Percentiles rank a stretch among this genome's conserved stretches.
phyloP scores from a whole-genome alignment of 2,888 invertebrate genomes.

The Protonemura montana region DNA sequence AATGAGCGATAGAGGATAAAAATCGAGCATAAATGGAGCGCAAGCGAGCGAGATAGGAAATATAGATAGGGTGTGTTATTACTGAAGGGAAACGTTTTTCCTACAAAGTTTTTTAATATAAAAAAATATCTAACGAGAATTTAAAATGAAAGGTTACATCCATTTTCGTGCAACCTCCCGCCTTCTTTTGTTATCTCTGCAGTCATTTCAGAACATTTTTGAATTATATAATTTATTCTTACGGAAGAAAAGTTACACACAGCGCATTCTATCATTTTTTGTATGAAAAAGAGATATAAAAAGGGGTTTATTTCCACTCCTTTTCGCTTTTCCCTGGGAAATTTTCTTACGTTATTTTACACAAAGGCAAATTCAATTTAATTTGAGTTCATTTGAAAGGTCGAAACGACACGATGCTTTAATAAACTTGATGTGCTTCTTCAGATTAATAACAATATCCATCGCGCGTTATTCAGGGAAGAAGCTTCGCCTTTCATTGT shows the following conservation, averaged over 20 bases:
- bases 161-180: neutral
- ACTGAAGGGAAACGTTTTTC: neutral
- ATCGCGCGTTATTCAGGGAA: neutral
- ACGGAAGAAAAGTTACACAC: constrained; percentile 5
- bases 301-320: neutral
- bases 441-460: constrained; percentile 4
- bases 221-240: constrained; percentile 12
- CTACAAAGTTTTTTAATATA: constrained; percentile 7
- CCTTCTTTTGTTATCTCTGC: constrained; percentile 7
- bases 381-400: neutral
- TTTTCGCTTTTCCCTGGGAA: neutral
- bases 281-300: neutral
- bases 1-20: neutral
- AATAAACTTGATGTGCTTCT: neutral
- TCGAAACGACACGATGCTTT: neutral
- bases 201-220: neutral
- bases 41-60: neutral
- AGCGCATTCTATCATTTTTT: neutral
- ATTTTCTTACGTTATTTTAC: neutral
- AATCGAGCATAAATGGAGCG: neutral
- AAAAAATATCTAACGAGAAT: constrained; percentile 9
- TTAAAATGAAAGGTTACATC: constrained; percentile 7
- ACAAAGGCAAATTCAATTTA: neutral
- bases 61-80: constrained; percentile 12
- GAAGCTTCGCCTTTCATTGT: neutral